These are phyloP conservation scores for Pyrochroa serraticornis DNA, from an alignment of 2,888 invertebrate genomes.

Conservation along the genomic window DNA sequence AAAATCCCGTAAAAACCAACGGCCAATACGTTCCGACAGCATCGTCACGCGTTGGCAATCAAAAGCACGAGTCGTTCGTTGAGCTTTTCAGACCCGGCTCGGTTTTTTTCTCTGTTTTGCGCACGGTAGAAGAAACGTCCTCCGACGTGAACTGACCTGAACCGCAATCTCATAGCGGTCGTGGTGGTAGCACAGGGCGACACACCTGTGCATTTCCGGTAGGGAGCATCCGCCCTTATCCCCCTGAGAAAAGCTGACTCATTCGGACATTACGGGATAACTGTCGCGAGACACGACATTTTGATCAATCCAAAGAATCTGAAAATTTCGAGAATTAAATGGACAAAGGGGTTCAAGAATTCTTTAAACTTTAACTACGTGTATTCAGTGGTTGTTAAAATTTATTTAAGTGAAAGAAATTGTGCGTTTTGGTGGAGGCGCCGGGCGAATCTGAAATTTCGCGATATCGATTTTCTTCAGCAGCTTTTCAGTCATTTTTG, in stretches of 20 bases:
- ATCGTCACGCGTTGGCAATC: conserved; percentile 16
- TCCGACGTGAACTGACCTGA: conserved; percentile 40
- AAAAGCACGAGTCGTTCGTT: conserved; percentile 23
- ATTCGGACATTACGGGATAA: conserved; percentile 11
- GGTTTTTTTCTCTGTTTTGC: conserved; percentile 31
- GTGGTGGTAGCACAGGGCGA: conserved; percentile 23
- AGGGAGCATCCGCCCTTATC: conserved; percentile 20
- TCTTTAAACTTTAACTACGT: too few species aligned
- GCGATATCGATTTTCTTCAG: too few species aligned
- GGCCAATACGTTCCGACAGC: conserved; percentile 21
- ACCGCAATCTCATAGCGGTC: conserved; percentile 22
- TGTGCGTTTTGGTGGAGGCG: too few species aligned
- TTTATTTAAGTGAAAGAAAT: too few species aligned
- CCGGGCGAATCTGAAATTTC: too few species aligned
- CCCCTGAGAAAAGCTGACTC: conserved; percentile 28
- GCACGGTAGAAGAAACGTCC: conserved; percentile 31
- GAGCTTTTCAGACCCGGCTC: too few species aligned
- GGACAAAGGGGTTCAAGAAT: too few species aligned
- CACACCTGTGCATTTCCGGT: conserved; percentile 39
- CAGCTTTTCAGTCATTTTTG: too few species aligned
- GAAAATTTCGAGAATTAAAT: too few species aligned
- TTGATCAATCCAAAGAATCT: too few species aligned
- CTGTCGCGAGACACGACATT: too few species aligned
- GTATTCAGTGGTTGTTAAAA: too few species aligned
- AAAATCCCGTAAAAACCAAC: conserved; percentile 35